A percentile compares a stretch with the other conserved stretches of the same genome.
These are phyloP conservation scores for Cephus cinctus DNA, from an alignment of 1,140 invertebrate species.

Conservation along the genomic window DNA sequence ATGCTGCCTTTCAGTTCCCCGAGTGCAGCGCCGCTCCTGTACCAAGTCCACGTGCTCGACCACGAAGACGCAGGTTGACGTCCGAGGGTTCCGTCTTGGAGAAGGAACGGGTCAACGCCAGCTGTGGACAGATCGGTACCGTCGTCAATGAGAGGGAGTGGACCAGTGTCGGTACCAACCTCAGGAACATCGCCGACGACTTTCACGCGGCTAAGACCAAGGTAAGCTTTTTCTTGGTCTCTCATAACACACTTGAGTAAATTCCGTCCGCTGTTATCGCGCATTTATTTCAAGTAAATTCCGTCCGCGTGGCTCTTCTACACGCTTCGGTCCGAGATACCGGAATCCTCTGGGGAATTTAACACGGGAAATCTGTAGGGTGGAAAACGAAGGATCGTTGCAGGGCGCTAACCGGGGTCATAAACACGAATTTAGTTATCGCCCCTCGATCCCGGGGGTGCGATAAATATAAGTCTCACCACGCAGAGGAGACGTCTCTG, in stretches of 20 bases:
- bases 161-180: constrained; percentile 48
- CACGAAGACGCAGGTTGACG: constrained; percentile 47
- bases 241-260: too few species aligned
- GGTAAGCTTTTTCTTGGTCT: constrained; percentile 30
- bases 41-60: constrained; percentile 50
- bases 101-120: constrained; percentile 16
- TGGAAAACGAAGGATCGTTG: not conserved
- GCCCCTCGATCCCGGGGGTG: constrained; percentile 29
- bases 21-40: constrained; percentile 43
- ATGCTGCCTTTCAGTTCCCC: constrained; percentile 54
- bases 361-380: constrained; percentile 11
- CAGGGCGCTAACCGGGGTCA: constrained; percentile 23
- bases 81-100: constrained; percentile 41
- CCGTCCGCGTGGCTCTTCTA: too few species aligned
- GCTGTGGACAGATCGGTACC: constrained; percentile 22
- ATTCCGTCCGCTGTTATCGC: too few species aligned
- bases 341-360: not conserved
- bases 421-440: constrained; percentile 49
- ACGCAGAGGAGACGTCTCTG: constrained; percentile 30
- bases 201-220: constrained; percentile 52
- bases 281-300: not conserved
- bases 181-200: constrained; percentile 53
- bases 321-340: too few species aligned
- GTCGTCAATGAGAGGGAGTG: constrained; percentile 43
- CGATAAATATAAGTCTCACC: constrained; percentile 41